Percentiles rank a stretch among this genome's conserved stretches.
Evolutionary conservation across 2,797 vertebrate genomes (phyloP).

Genomic region (Platyrinchus mystaceus): DNA sequence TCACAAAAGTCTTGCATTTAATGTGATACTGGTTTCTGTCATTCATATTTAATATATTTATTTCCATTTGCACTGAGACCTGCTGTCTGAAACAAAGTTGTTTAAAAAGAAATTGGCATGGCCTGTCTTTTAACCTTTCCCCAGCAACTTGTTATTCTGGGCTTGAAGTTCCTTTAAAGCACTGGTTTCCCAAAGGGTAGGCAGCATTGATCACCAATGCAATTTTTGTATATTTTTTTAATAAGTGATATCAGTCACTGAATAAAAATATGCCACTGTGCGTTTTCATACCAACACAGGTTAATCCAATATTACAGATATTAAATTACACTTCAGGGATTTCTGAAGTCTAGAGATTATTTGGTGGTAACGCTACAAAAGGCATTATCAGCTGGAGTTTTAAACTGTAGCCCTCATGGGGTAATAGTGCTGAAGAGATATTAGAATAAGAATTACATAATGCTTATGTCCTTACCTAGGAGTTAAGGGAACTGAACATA

Average conservation of each 20-base stretch:
- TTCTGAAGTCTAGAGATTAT: background rate
- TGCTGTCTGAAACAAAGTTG: background rate
- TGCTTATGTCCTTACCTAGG: background rate
- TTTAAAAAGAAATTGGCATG: conserved; percentile 21
- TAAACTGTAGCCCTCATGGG: background rate
- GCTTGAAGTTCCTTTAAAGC: conserved; percentile 5
- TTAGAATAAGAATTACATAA: background rate
- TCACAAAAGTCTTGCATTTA: conserved; percentile 10
- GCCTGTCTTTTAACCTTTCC: conserved; percentile 52
- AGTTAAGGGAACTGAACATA: background rate
- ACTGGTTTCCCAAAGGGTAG: background rate
- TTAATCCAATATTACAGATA: background rate
- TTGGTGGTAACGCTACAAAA: background rate
- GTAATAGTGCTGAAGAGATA: background rate
- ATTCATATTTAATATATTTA: conserved; percentile 2
- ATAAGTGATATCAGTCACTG: background rate
- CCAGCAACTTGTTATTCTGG: background rate
- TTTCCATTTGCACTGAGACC: background rate
- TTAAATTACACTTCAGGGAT: background rate
- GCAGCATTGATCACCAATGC: background rate
- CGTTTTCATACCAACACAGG: conserved; percentile 17
- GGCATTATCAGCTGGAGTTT: conserved; percentile 19
- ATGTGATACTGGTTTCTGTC: conserved; percentile 10
- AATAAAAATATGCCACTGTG: background rate
- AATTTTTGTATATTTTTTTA: background rate